These are phyloP conservation scores for Aythya baeri DNA, from an alignment of 2,113 vertebrate genomes.

Conservation along the genomic window DNA sequence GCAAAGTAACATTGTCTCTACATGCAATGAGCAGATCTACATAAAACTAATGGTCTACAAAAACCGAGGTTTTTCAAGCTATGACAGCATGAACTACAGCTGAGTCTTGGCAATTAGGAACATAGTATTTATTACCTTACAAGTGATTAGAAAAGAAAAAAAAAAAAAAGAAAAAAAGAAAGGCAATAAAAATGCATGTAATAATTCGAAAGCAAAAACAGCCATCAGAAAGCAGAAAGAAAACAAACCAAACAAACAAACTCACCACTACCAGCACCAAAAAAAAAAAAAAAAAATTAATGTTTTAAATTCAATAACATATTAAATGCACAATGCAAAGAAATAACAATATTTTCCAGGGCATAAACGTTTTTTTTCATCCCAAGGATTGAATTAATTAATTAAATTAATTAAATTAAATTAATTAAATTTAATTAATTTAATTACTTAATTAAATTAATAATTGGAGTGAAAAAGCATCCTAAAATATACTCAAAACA, in stretches of 20 bases:
- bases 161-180: background rate
- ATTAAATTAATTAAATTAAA: too few relatives aligned
- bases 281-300: background rate
- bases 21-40: background rate
- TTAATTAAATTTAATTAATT: too few relatives aligned
- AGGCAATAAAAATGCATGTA: background rate
- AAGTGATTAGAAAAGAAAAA: background rate
- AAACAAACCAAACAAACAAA: too few relatives aligned
- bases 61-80: background rate
- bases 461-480: background rate
- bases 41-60: background rate
- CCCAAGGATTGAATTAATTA: background rate
- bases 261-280: background rate
- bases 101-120: background rate
- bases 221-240: background rate
- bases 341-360: background rate
- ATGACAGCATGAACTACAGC: background rate
- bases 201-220: background rate
- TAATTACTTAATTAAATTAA: too few relatives aligned
- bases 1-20: conserved; percentile 23
- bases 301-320: background rate
- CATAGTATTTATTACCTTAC: background rate
- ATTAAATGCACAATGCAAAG: background rate
- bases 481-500: background rate
- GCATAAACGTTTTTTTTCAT: background rate